phyloP scores from a whole-genome alignment of 2,113 vertebrate genomes.

The Trematocara variabile region DNA sequence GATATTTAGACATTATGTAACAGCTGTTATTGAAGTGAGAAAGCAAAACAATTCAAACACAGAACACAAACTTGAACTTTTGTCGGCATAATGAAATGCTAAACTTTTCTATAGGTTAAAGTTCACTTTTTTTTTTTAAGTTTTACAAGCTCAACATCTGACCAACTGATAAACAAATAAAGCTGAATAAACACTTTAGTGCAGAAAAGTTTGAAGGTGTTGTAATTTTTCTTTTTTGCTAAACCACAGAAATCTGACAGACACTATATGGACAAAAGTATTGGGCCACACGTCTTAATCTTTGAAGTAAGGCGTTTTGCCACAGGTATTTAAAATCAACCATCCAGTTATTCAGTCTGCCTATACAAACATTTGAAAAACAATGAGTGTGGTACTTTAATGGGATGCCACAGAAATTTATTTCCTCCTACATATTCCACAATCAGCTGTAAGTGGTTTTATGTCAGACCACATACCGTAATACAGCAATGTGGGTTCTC shows the following conservation, averaged over 20 bases:
- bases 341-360: not conserved
- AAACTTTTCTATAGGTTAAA: not conserved
- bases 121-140: not conserved
- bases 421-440: not conserved
- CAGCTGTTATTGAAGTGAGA: not conserved
- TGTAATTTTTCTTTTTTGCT: not conserved
- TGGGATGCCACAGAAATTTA: not conserved
- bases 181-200: not conserved
- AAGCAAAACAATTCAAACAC: not conserved
- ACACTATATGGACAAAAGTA: not conserved
- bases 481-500: not conserved
- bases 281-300: not conserved
- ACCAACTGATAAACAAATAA: not conserved
- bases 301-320: not conserved
- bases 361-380: not conserved
- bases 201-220: not conserved
- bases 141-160: not conserved
- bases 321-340: not conserved
- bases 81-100: not conserved
- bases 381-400: not conserved
- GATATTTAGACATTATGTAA: constrained; percentile 8
- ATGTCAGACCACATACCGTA: not conserved
- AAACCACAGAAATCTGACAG: not conserved
- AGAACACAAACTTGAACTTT: not conserved
- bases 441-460: not conserved